A percentile compares a stretch with the other conserved stretches of the same genome.
Evolutionary conservation across 2,797 vertebrate species (phyloP).

Genomic region (Antrozous pallidus): DNA sequence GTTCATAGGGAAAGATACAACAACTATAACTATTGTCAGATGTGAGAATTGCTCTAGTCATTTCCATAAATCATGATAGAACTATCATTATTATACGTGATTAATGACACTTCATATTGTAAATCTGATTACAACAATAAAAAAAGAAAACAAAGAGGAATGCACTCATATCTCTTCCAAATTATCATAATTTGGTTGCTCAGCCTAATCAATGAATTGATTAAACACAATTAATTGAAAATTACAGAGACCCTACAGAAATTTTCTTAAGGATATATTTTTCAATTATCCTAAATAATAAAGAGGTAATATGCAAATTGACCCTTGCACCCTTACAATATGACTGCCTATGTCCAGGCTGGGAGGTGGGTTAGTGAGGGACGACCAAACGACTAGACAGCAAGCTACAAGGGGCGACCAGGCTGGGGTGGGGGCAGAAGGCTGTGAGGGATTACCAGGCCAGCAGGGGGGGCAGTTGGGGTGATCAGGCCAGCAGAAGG

Average conservation of each 20-base stretch:
- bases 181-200: slow-evolving; percentile 63
- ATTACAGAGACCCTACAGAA: neutral
- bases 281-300: neutral
- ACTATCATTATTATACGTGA: slow-evolving; percentile 63
- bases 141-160: slow-evolving; percentile 66
- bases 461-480: too few species aligned
- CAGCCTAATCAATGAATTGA: neutral
- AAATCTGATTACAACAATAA: slow-evolving; percentile 63
- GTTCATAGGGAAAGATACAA: slow-evolving; percentile 44
- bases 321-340: too few species aligned
- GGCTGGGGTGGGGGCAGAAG: too few species aligned
- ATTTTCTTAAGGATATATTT: neutral
- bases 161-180: slow-evolving; percentile 46
- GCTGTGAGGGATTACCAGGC: too few species aligned
- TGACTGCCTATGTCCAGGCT: too few species aligned
- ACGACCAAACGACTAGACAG: too few species aligned
- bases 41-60: slow-evolving; percentile 54
- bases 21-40: slow-evolving; percentile 44
- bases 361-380: too few species aligned
- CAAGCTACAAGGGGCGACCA: too few species aligned
- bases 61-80: slow-evolving; percentile 50
- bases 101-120: slow-evolving; percentile 63
- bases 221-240: slow-evolving; percentile 54
- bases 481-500: too few species aligned
- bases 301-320: too few species aligned